Evolutionary conservation across 2,113 vertebrate species (phyloP).

Genomic region (Nothocercus julius): DNA sequence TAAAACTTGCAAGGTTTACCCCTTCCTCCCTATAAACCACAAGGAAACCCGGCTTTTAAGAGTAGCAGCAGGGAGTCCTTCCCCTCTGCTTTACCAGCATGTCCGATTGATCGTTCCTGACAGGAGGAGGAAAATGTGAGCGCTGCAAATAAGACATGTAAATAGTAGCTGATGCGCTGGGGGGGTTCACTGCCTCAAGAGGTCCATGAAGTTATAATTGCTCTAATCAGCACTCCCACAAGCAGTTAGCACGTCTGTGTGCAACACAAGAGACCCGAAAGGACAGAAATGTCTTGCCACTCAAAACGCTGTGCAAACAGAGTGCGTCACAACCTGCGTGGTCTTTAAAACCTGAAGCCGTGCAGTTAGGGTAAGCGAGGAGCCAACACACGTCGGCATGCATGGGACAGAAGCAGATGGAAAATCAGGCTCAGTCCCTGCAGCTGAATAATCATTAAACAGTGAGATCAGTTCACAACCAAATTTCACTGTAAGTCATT

Average conservation of each 20-base stretch:
- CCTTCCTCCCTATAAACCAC: neutral
- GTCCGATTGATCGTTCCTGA: neutral
- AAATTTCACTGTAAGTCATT: neutral
- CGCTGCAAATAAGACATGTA: slow-evolving; percentile 6
- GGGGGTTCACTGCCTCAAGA: slow-evolving; percentile 17
- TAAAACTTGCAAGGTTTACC: neutral
- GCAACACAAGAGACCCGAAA: neutral
- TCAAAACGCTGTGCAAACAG: neutral
- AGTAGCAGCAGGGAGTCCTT: neutral
- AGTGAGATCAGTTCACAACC: neutral
- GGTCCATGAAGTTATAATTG: slow-evolving; percentile 42
- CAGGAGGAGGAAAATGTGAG: slow-evolving; percentile 11
- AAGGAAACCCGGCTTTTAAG: neutral
- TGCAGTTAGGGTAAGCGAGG: neutral
- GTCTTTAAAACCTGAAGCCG: neutral
- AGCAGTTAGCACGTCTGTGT: neutral
- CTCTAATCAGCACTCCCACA: slow-evolving; percentile 27
- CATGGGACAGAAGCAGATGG: neutral
- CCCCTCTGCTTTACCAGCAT: neutral
- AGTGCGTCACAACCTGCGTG: neutral
- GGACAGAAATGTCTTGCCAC: neutral
- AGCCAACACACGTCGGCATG: neutral
- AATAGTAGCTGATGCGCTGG: slow-evolving; percentile 13
- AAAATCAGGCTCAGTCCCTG: neutral
- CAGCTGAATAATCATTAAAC: neutral